Evolutionary conservation across 1,140 invertebrate genomes (phyloP), one percentile per base, ranked within the genome.

Genomic region (Polyergus mexicanus): DNA sequence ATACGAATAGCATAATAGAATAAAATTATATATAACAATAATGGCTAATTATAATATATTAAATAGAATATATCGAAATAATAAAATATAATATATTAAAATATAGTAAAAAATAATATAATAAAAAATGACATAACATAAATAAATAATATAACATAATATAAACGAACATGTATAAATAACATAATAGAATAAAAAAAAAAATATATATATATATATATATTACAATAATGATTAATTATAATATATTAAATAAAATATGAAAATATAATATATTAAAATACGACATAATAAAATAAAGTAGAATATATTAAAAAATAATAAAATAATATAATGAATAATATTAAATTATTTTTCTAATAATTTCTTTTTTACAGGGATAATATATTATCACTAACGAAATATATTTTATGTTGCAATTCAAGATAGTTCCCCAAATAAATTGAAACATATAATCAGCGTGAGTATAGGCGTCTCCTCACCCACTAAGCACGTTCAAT

Each of bases 401-500:
- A 25, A 62, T 62, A 13, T 62, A 13, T 80, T 68, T 80, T 4
- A 13, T 7, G 11, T 66, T 54, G n/a, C 58, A 69, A 69, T 72
- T 81, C 13, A 13, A 7, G 13, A 13, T 38, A 28, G 11, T 56
- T 51, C 41, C 38, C 5, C 5, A 72, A 44, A 81, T n/a, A 60
- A 32, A 38, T 68, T n/a, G 41, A 60, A 7, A 32, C 19, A 22
- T 19, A 25, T 54, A 25, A 25, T 32, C 19, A 10, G 4, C 25
- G 16, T 68, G 32, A 8, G 56, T 6, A 8, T 32, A 25, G n/a
- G 13, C 41, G 8, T 25, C 22, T 38, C 8, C 19, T 38, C 8
- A 28, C 69, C 54, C 35, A 58, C 38, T 56, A 35, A 35, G 19
- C 38, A 71, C 19, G 54, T 72, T 74, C 25, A 47, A 87, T 86